phyloP scores from a whole-genome alignment of 2,113 vertebrate species.

The Dicaeum eximium region DNA sequence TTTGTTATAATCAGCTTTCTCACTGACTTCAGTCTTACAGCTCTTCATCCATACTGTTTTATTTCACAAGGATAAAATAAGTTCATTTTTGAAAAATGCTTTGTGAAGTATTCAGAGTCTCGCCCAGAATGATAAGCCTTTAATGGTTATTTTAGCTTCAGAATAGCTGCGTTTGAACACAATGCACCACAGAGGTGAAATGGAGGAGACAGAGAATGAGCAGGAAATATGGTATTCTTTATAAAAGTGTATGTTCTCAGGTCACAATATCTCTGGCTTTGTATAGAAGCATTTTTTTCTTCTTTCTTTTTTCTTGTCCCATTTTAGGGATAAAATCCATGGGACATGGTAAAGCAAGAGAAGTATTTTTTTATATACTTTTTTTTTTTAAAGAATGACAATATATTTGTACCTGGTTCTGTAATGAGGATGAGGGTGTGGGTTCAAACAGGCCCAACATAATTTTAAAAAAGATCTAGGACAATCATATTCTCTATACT shows the following conservation, averaged over 20 bases:
- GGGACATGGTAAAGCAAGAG: neutral
- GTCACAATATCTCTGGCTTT: neutral
- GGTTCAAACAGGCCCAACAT: neutral
- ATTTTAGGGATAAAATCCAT: neutral
- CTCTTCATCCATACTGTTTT: neutral
- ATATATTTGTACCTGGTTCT: neutral
- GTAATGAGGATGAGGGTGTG: neutral
- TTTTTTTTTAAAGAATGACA: neutral
- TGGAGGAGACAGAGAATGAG: constrained; percentile 21
- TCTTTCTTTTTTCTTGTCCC: neutral
- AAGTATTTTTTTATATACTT: neutral
- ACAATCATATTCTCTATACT: neutral
- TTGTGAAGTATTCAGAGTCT: constrained; percentile 13
- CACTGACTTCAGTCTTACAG: neutral
- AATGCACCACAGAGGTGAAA: constrained; percentile 38
- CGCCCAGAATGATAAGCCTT: neutral
- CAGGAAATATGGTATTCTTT: neutral
- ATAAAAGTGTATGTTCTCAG: neutral
- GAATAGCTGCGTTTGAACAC: constrained; percentile 2
- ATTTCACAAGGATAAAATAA: neutral
- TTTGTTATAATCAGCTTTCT: neutral
- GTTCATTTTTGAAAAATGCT: neutral
- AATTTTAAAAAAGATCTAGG: constrained; percentile 12
- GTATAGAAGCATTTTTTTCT: neutral
- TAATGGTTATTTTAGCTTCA: constrained; percentile 45